Conservation (phyloP, 2,888 invertebrate genomes). For the Trissolcus japonicus region DNA sequence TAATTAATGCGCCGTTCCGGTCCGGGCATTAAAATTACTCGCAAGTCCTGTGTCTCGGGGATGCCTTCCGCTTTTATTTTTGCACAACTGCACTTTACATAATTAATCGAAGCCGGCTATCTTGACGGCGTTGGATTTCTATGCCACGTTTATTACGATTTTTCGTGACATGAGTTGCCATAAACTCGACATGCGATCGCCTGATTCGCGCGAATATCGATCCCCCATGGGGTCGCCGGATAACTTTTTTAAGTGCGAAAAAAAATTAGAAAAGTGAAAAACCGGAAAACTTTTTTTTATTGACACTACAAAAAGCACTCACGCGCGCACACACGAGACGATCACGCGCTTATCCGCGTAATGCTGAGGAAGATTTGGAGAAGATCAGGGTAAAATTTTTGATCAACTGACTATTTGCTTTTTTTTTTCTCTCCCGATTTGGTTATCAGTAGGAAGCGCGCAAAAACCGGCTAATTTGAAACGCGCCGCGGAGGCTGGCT, state of each 20-base stretch:
- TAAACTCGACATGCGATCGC: constrained; percentile 29
- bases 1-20: constrained; percentile 63
- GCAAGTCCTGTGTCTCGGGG: constrained; percentile 18
- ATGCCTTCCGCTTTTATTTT: constrained; percentile 10
- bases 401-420: too few relatives aligned
- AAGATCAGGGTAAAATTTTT: too few relatives aligned
- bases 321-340: too few relatives aligned
- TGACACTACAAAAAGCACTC: too few relatives aligned
- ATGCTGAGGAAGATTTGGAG: too few relatives aligned
- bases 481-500: constrained; percentile 64
- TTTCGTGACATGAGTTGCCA: constrained; percentile 34
- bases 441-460: too few relatives aligned
- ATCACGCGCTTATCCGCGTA: too few relatives aligned
- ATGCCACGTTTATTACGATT: constrained; percentile 35
- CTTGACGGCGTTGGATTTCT: constrained; percentile 12
- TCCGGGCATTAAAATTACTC: constrained; percentile 48
- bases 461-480: not conserved
- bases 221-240: not conserved
- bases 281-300: too few relatives aligned
- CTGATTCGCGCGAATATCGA: constrained; percentile 28
- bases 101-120: constrained; percentile 47
- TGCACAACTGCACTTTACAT: constrained; percentile 45
- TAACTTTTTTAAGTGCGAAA: too few relatives aligned
- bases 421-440: too few relatives aligned
- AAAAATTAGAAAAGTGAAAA: too few relatives aligned